These are phyloP conservation scores for Mustela lutreola DNA, from an alignment of 2,113 vertebrate species.

Conservation along the genomic window DNA sequence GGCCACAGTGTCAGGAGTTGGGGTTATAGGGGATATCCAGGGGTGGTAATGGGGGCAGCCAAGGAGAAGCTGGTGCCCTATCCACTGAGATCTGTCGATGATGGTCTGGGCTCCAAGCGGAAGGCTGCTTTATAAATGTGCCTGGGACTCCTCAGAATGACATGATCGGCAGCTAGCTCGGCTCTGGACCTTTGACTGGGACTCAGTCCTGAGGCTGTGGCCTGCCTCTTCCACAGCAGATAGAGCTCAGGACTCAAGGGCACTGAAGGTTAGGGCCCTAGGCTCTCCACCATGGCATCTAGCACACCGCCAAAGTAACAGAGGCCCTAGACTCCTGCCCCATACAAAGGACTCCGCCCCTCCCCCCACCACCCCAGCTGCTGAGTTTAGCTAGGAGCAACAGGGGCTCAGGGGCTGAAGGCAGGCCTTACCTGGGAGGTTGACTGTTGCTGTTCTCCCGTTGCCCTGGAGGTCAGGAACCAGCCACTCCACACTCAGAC, in stretches of 20 bases:
- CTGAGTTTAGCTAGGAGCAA: not conserved
- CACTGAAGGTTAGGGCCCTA: not conserved
- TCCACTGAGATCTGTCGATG: not conserved
- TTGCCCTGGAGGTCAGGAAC: slow-evolving; percentile 62
- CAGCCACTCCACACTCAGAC: slow-evolving; percentile 85
- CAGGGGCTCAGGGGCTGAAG: not conserved
- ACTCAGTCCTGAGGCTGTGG: not conserved
- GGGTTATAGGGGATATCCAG: not conserved
- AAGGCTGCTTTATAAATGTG: not conserved
- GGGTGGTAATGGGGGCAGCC: not conserved
- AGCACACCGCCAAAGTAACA: not conserved
- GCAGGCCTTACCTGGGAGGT: slow-evolving; percentile 83
- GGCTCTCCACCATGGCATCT: too few relatives aligned
- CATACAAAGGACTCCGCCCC: not conserved
- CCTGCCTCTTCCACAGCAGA: accelerated
- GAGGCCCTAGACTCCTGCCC: not conserved
- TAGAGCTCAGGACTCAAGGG: not conserved
- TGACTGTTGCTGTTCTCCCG: accelerated
- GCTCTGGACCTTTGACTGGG: not conserved
- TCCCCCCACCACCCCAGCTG: accelerated
- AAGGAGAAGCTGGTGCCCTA: not conserved
- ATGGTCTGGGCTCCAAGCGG: not conserved
- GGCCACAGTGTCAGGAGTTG: not conserved
- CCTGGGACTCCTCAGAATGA: not conserved
- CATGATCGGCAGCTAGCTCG: not conserved